Conservation (phyloP, 2,113 vertebrate species). For the Scalopus aquaticus region DNA sequence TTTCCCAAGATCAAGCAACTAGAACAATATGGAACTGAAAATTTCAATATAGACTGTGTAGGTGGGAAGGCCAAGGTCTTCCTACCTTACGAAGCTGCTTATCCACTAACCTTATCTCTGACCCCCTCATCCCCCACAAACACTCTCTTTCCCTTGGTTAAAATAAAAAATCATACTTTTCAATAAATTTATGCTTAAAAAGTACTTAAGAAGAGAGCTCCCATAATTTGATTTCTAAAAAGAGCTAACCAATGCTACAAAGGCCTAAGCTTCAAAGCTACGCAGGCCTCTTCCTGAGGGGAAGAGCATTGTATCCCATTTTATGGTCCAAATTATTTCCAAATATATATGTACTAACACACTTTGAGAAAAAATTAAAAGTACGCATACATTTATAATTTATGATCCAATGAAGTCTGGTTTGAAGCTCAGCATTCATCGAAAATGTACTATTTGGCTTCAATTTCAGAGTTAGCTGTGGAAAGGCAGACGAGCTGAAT, state of each 20-base stretch:
- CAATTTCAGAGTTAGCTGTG: conserved; percentile 15
- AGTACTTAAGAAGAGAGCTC: not conserved
- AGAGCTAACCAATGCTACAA: not conserved
- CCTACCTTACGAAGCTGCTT: not conserved
- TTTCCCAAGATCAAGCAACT: not conserved
- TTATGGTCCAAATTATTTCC: not conserved
- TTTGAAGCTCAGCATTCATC: not conserved
- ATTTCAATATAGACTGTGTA: not conserved
- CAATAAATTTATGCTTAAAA: not conserved
- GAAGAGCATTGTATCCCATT: no score
- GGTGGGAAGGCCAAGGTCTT: not conserved
- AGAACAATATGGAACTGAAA: not conserved
- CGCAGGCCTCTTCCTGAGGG: no score
- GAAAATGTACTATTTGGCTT: conserved; percentile 4
- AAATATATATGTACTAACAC: not conserved
- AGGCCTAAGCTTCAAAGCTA: no score
- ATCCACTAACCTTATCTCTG: no score
- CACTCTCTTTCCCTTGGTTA: not conserved
- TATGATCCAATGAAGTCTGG: not conserved
- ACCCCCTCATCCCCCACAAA: not conserved
- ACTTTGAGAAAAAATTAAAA: not conserved
- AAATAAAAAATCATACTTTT: not conserved
- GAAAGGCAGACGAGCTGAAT: not conserved
- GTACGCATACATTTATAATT: not conserved
- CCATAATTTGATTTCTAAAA: conserved; percentile 27